Evolutionary conservation across 2,797 vertebrate genomes (phyloP), one percentile per base, ranked within the genome.

Genomic region (Poeciliopsis gracilis): DNA sequence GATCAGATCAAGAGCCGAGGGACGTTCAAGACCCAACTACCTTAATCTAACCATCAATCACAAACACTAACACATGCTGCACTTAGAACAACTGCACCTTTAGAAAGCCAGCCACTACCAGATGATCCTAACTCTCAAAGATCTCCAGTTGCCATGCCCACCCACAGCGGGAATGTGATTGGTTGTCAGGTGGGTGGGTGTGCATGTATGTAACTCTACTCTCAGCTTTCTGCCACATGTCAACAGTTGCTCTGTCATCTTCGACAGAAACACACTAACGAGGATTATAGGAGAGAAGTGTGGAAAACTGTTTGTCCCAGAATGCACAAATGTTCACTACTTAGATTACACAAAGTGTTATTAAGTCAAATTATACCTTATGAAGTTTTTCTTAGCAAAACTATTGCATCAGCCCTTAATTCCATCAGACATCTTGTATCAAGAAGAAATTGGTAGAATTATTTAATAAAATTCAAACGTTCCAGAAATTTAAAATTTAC

Each of bases 161-260:
- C 90, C 90, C 89, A 88, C 77, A 63, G 78, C 78, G 88, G 70
- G 59, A 76, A 78, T 81, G 84, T 78, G 89, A 92, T 84, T 90
- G 91, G 89, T 25, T 85, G 73, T 75, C 69, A 38, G 69, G 70
- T 63, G 47, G 1, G 71, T 75, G 55, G 67, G 36, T 25, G 47
- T 66, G 77, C 66, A 75, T 11, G 74, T 73, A 5, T 80, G 90
- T 87, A 90, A 93, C 82, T 77, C 82, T 85, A 93, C 90, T 86
- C 90, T 85, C 72, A 84, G 69, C 85, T 73, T 84, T 91, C 86
- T 84, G 78, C 80, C 85, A 86, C 88, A 90, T 90, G 92, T 92
- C 93, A 90, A 87, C 90, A 91, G 87, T 87, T 89, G 91, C 88
- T 91, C 87, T 75, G 84, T 90, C 91, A 90, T 89, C 84, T 85